phyloP scores from a whole-genome alignment of 2,888 invertebrate genomes.

The Anthrax anthrax region DNA sequence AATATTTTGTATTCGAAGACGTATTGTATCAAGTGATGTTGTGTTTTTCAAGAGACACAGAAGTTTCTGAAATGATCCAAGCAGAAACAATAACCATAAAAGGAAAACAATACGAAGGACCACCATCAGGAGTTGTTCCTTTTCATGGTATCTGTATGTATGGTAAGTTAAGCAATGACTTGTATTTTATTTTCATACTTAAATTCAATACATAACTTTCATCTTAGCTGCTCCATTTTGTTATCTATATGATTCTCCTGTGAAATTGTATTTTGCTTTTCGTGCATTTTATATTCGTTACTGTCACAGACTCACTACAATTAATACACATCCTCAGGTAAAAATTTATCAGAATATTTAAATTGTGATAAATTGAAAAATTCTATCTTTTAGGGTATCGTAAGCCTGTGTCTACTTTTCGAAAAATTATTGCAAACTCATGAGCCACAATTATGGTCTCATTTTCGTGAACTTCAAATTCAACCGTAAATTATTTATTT shows the following conservation, averaged over 20 bases:
- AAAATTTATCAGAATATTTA: background rate
- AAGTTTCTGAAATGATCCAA: conserved; percentile 58
- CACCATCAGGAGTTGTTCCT: conserved; percentile 89
- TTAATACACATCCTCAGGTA: conserved; percentile 79
- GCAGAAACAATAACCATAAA: conserved; percentile 32
- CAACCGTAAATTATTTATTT: conserved; percentile 62
- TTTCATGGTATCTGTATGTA: conserved; percentile 98
- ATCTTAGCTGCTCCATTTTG: conserved; percentile 81
- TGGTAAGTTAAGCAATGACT: conserved; percentile 49
- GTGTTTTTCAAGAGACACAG: conserved; percentile 81
- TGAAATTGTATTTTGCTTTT: conserved; percentile 77
- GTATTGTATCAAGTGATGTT: conserved; percentile 84
- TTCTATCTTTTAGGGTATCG: conserved; percentile 49
- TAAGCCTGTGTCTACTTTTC: conserved; percentile 76
- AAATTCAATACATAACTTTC: background rate
- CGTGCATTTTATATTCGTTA: conserved; percentile 82
- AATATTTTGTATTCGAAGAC: conserved; percentile 96
- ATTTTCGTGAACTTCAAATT: conserved; percentile 74
- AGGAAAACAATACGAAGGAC: conserved; percentile 37
- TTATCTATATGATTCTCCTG: conserved; percentile 80
- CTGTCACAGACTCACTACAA: conserved; percentile 82
- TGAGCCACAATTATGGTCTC: conserved; percentile 82
- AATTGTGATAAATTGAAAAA: background rate
- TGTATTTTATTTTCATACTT: conserved; percentile 21
- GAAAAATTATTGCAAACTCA: conserved; percentile 80